Evolutionary conservation across 2,113 vertebrate species (phyloP), one percentile per base, ranked within the genome.

Genomic region (Sclerurus mexicanus): DNA sequence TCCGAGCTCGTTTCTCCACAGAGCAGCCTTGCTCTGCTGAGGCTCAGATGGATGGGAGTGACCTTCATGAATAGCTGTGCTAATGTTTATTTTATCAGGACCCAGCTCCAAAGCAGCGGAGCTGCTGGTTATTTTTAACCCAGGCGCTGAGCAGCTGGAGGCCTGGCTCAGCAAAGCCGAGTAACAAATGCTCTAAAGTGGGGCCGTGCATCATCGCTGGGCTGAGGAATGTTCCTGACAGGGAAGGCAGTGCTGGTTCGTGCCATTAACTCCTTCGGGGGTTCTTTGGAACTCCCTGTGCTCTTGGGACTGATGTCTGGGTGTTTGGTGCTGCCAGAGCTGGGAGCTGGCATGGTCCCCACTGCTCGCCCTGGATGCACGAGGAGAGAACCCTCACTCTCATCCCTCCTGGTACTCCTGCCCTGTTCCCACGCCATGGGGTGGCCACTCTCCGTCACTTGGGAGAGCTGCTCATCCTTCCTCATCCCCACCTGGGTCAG

Each of bases 101-200:
- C 89, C 87, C 62, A 17, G 94, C 95, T 85, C 76, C 1, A 11
- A 87, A 87, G 76, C 63, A 25, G 73, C 1, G 28, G 76, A 84
- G 87, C 89, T 87, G 90, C 53, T 4, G 46, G 89, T 84, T 96
- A 94, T 97, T 97, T 97, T 97, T 96, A 94, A 95, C 59, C 55
- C 82, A 39, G 75, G 93, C 77, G 0, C 35, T n/a, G 93, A 96
- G 95, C 93, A 94, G 93, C 71, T 79, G 46, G 89, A 56, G 90
- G 81, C 87, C 94, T 58, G 82, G 94, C 95, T 96, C 89, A 82
- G 91, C 69, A 50, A 62, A 60, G 86, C 85, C 42, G 22, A 33
- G 82, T 63, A 74, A 87, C 71, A 64, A 74, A 95, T 56, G 91
- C 64, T 74, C 39, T 56, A 40, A 44, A 92, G 63, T 9, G 8